Evolutionary conservation across 2,888 invertebrate species (phyloP), one percentile per base, ranked within the genome.

Genomic region (Calameuta pallipes): DNA sequence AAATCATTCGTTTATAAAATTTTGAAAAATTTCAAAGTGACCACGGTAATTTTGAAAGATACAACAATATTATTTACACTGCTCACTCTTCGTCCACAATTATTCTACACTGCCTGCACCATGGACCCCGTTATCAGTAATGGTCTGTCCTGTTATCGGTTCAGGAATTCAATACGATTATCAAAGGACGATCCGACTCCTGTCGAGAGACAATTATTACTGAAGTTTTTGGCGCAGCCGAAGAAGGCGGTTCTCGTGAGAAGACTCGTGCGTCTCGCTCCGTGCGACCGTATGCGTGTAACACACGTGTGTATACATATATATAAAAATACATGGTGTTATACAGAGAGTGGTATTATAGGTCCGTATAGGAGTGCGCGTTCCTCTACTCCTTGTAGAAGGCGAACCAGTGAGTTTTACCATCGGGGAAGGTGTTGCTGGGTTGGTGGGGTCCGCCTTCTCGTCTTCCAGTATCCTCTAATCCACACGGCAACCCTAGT

Each of bases 171-270:
- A 23, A 56, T 56, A 56, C 36, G 77, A 79, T 77, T 81, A 41
- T 15, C 41, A 41, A 41, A 41, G 15, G 12, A 80, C 80, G 87
- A 85, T 88, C 87, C 86, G 87, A 86, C 89, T 90, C 89, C 87
- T 86, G 88, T 86, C 90, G 87, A 87, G 87, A 86, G 90, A 91
- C 91, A 91, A 91, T 91, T 91, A 91, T 91, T 91, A 91, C 91
- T 91, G 91, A 91, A 90, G 90, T 89, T 91, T 91, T 91, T 91
- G 88, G 90, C 82, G 82, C 71, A 82, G 86, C 80, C 83, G 82
- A 83, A 84, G 87, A 88, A 90, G 91, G 91, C 90, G 91, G 90
- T 88, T 87, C 90, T 85, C 75, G 75, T 75, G 74, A 73, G 79
- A 73, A 76, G 35, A 56, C 79, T 79, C 77, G 78, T 80, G 78